These are phyloP conservation scores for human (Homo sapiens) DNA, from an alignment of 2,113 vertebrate genomes.

Conservation along the genomic window GRCh38 chr20:7999501-8000000, in stretches of 20 bases:
- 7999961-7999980: constrained; percentile 29
- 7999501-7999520: not conserved
- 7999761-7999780: constrained; percentile 90
- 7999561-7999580: not conserved
- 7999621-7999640: not conserved
- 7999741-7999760: constrained; percentile 92
- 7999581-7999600: not conserved
- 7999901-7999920: not conserved
- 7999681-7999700: not conserved
- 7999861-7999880: constrained; percentile 73
- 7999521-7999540: not conserved
- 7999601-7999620: not conserved
- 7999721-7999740: constrained; percentile 87
- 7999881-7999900: not conserved
- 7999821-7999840: constrained; percentile 89
- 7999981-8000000: not conserved
- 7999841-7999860: constrained; percentile 89
- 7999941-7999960: not conserved
- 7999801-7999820: constrained; percentile 87
- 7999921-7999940: constrained; percentile 28
- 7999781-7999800: constrained; percentile 88
- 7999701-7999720: not conserved
- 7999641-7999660: not conserved
- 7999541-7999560: not conserved
- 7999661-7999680: not conserved